phyloP scores from a whole-genome alignment of 2,888 invertebrate species.

The Sympetrum striolatum region DNA sequence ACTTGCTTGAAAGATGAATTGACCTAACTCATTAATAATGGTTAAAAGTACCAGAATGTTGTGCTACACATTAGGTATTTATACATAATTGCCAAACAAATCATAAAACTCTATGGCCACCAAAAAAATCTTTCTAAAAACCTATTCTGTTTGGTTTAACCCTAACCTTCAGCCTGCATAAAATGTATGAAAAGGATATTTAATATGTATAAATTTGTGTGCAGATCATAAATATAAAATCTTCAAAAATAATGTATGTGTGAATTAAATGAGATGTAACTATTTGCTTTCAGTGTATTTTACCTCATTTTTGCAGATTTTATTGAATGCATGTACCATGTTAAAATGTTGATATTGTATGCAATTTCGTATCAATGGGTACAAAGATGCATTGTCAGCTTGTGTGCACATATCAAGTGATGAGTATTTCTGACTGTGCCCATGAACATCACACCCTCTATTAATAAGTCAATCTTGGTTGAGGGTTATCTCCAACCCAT shows the following conservation, averaged over 20 bases:
- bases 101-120: slow-evolving; percentile 15
- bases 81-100: slow-evolving; percentile 11
- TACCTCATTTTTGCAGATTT: slow-evolving; percentile 43
- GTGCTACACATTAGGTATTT: background rate
- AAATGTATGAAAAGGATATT: slow-evolving; percentile 30
- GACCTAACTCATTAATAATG: background rate
- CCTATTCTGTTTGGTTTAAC: slow-evolving; percentile 5
- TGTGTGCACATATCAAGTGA: slow-evolving; percentile 44
- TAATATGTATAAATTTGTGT: slow-evolving; percentile 40
- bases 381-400: slow-evolving; percentile 43
- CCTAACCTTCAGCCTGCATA: slow-evolving; percentile 34
- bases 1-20: slow-evolving; percentile 29
- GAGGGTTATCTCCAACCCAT: slow-evolving; percentile 44
- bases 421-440: slow-evolving; percentile 40
- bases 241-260: slow-evolving; percentile 29
- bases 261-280: slow-evolving; percentile 37
- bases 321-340: slow-evolving; percentile 42
- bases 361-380: slow-evolving; percentile 38
- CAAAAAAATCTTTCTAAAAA: background rate
- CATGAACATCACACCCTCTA: slow-evolving; percentile 40
- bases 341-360: slow-evolving; percentile 43
- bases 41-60: background rate
- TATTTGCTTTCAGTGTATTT: slow-evolving; percentile 42
- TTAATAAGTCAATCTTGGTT: slow-evolving; percentile 44
- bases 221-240: slow-evolving; percentile 27